These are phyloP conservation scores for Physocephala rufipes DNA, from an alignment of 2,888 invertebrate genomes.

Conservation along the genomic window DNA sequence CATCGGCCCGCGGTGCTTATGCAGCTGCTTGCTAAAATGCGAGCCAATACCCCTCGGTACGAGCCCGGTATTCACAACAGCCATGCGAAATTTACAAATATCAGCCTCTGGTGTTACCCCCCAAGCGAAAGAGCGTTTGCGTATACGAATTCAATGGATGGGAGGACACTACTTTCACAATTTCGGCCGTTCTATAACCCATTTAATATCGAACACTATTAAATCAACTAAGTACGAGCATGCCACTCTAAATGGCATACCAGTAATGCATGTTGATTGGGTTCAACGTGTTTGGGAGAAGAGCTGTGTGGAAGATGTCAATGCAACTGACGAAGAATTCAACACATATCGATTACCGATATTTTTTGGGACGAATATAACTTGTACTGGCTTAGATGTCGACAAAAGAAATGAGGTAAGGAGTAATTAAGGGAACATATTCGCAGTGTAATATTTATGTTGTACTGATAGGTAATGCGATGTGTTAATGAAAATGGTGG, in stretches of 20 bases:
- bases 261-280: slow-evolving; percentile 83
- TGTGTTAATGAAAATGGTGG: slow-evolving; percentile 80
- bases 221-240: slow-evolving; percentile 80
- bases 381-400: slow-evolving; percentile 74
- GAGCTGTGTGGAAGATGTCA: slow-evolving; percentile 71
- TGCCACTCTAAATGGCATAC: slow-evolving; percentile 66
- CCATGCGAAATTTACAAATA: slow-evolving; percentile 79
- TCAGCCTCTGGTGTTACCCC: slow-evolving; percentile 73
- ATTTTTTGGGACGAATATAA: slow-evolving; percentile 81
- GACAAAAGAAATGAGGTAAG: slow-evolving; percentile 59
- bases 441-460: not conserved
- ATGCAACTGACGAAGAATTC: slow-evolving; percentile 74
- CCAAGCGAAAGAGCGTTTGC: slow-evolving; percentile 69
- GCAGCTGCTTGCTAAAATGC: slow-evolving; percentile 77
- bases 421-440: not conserved
- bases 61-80: slow-evolving; percentile 81
- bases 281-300: slow-evolving; percentile 81
- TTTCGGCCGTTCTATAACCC: slow-evolving; percentile 76
- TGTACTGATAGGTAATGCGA: slow-evolving; percentile 68
- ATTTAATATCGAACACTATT: slow-evolving; percentile 81
- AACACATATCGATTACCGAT: slow-evolving; percentile 72
- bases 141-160: slow-evolving; percentile 77
- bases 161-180: slow-evolving; percentile 76
- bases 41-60: slow-evolving; percentile 78
- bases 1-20: slow-evolving; percentile 83